A percentile compares a stretch with the other conserved stretches of the same genome.
Conservation (phyloP, 2,797 vertebrate species). For the Syndactyla subalaris region DNA sequence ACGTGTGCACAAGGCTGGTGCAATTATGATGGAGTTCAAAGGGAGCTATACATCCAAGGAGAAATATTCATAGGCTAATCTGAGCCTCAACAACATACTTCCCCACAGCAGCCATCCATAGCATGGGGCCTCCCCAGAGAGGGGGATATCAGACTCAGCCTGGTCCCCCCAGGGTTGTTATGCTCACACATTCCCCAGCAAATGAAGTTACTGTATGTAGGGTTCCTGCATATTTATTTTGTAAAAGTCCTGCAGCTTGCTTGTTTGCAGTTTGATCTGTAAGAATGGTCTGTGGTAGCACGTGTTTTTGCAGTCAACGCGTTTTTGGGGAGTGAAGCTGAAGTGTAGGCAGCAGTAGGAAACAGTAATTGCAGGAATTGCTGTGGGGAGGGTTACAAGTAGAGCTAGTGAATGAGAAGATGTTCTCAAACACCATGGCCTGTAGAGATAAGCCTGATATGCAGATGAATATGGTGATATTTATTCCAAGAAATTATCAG, state of each 20-base stretch:
- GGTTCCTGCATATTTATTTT: not conserved
- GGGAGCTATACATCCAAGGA: not conserved
- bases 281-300: not conserved
- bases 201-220: not conserved
- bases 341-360: not conserved
- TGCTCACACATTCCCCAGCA: not conserved
- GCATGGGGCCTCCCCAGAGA: not conserved
- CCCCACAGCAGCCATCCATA: not conserved
- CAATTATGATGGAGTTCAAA: constrained; percentile 37
- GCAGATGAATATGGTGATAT: not conserved
- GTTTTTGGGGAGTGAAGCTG: not conserved
- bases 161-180: not conserved
- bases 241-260: not conserved
- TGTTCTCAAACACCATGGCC: not conserved
- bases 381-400: not conserved
- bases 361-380: not conserved
- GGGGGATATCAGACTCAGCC: not conserved
- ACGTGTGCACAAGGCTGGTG: constrained; percentile 20
- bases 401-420: not conserved
- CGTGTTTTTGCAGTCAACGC: not conserved
- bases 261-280: not conserved
- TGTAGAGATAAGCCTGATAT: not conserved
- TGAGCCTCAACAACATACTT: not conserved
- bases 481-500: not conserved
- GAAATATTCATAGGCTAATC: not conserved